Base-by-base conservation (phyloP, 1,140 invertebrate genomes). In the Archegozetes longisetosus region DNA sequence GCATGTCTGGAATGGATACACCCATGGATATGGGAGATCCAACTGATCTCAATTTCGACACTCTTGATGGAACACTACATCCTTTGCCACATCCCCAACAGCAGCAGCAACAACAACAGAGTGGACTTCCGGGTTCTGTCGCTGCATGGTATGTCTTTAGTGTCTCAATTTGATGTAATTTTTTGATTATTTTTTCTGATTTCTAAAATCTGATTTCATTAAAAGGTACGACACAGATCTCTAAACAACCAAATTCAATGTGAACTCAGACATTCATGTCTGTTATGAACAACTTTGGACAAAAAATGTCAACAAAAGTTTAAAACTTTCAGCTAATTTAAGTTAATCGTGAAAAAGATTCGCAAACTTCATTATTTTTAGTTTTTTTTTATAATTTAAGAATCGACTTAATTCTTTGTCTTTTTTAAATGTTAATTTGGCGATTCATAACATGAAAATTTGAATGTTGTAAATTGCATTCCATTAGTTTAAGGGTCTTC, bases 161-260 rank as follows among this genome's bases (percentile, higher is more conserved):
- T 47, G 14, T 14, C 46, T 14, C 46, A 14, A 14, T 47, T n/a
- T 47, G 46, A 14, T 9, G 4, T 9, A 40, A 40, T 40, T 40
- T 6, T 40, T 40, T 40, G 32, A 40, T 40, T 40, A 40, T 9
- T 40, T 40, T 9, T n/a, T n/a, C n/a, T 9, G 6, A 17, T 40
- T 40, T 40, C 6, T 40, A 40, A 9, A 40, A 40, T 40, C 32
- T 9, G 6, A 40, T 69, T 82, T 88, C 56, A 86, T 88, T 64
- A 86, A 88, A 66, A 93, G 90, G 90, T 93, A 92, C 75, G 91
- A 95, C 74, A 94, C 91, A 63, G 91, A 94, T 74, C 82, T 94
- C 67, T 95, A 84, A 70, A 50, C 40, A 24, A 29, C 23, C 20
- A 46, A 23, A 55, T 23, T n/a, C 23, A 55, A 47, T 29, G 26